A percentile compares a stretch with the other conserved stretches of the same genome.
These are phyloP conservation scores for Anadara kagoshimensis DNA, from an alignment of 1,140 invertebrate genomes.

Conservation along the genomic window DNA sequence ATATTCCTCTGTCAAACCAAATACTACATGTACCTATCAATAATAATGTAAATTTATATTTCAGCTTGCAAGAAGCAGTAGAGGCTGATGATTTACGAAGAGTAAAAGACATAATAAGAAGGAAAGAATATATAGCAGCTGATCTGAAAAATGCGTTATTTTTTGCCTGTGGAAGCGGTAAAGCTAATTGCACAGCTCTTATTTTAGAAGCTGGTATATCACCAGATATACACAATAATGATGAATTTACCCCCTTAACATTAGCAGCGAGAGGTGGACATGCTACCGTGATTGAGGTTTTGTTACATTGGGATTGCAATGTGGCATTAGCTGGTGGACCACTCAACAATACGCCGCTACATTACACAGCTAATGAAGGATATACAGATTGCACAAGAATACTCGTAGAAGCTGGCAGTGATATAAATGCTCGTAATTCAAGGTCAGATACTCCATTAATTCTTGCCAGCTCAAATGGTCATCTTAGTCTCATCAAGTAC, in stretches of 20 bases:
- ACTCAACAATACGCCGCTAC: slow-evolving; percentile 65
- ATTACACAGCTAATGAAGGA: slow-evolving; percentile 68
- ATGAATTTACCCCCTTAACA: slow-evolving; percentile 86
- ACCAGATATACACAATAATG: slow-evolving; percentile 46
- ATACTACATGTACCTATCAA: no score
- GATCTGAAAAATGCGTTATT: slow-evolving; percentile 47
- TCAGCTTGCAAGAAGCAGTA: slow-evolving; percentile 43
- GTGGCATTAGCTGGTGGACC: slow-evolving; percentile 58
- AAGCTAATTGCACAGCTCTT: slow-evolving; percentile 47
- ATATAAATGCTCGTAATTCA: slow-evolving; percentile 59
- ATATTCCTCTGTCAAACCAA: neutral
- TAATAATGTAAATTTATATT: neutral
- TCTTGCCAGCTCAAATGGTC: slow-evolving; percentile 88
- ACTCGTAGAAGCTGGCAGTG: slow-evolving; percentile 72
- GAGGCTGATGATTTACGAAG: slow-evolving; percentile 26
- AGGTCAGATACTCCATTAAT: slow-evolving; percentile 87
- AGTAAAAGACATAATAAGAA: slow-evolving; percentile 35
- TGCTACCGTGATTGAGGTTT: slow-evolving; percentile 85
- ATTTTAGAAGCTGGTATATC: slow-evolving; percentile 52
- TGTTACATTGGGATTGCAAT: slow-evolving; percentile 82
- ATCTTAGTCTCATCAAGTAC: slow-evolving; percentile 87
- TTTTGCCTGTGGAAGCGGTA: slow-evolving; percentile 43
- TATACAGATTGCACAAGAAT: slow-evolving; percentile 76
- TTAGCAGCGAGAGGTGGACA: slow-evolving; percentile 89
- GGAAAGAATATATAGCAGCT: slow-evolving; percentile 8